Evolutionary conservation across 1,140 invertebrate genomes (phyloP), one percentile per base, ranked within the genome.

Genomic region (Anoplolepis gracilipes): DNA sequence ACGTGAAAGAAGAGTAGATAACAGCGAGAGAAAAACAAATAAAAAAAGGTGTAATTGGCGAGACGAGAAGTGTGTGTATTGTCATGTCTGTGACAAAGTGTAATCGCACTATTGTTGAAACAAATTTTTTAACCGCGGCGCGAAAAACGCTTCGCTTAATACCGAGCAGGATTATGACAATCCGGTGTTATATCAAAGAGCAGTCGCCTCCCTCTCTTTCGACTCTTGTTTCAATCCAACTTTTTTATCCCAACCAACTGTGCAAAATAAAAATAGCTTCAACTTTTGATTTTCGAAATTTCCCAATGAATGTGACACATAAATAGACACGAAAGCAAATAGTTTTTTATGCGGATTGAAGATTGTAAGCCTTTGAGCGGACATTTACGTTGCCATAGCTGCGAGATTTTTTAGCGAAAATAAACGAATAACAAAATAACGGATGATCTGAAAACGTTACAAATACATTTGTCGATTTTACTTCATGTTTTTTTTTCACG

Each of bases 1-100:
- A 39, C 33, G 19, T 1, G 67, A 53, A 55, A 79, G 16, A 25
- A 16, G 78, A 25, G n/a, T 16, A 25, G 46, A 39, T n/a, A 53
- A 57, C 30, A 11, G 16, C 7, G 36, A 59, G 57, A 79, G 72
- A 36, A 55, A 64, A 49, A 55, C 7, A 64, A 42, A 62, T 55
- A 28, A 46, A 10, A 55, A 42, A 28, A 61, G 53, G 25, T 72
- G 25, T 90, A 90, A 90, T 90, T 90, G 84, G 78, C 73, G 73
- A 85, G 86, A 90, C 75, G 78, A 87, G 84, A 75, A 78, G 73
- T 89, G 78, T 89, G 78, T 76, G 2, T 70, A 84, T 88, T 89
- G 84, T 88, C 88, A 70, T 76, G 59, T 69, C 36, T 76, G 70
- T 88, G 88, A 90, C 79, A 70, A 86, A 62, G 22, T 19, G 69